These are phyloP conservation scores for Lithophane leautieri DNA, from an alignment of 2,888 invertebrate genomes.

Conservation along the genomic window DNA sequence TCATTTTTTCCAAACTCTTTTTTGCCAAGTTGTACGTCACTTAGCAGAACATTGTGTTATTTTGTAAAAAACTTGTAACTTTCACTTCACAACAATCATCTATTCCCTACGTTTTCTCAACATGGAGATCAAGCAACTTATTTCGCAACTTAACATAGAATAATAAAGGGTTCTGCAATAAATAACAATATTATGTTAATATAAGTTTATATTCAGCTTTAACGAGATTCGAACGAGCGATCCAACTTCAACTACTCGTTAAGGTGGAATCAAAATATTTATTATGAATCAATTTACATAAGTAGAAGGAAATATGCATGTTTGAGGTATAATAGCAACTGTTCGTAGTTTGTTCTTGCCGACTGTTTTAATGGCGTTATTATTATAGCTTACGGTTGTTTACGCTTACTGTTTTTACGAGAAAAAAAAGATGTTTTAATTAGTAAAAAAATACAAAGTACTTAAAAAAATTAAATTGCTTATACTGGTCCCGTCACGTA, in stretches of 20 bases:
- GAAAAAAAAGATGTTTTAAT: not conserved
- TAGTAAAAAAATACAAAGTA: not conserved
- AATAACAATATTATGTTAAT: conserved; percentile 88
- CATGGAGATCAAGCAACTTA: conserved; percentile 65
- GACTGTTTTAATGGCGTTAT: conserved; percentile 54
- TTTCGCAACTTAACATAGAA: conserved; percentile 71
- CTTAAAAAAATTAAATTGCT: no score
- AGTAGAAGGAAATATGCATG: conserved; percentile 83
- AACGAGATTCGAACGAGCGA: conserved; percentile 84
- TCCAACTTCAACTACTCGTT: conserved; percentile 85
- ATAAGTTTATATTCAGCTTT: conserved; percentile 81
- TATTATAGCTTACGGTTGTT: conserved; percentile 32
- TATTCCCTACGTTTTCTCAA: conserved; percentile 25
- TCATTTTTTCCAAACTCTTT: no score
- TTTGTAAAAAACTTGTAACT: conserved; percentile 14
- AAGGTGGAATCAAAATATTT: conserved; percentile 88
- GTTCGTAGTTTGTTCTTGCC: conserved; percentile 61
- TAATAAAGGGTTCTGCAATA: conserved; percentile 79
- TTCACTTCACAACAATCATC: conserved; percentile 17
- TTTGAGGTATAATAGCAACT: conserved; percentile 68
- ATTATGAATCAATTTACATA: conserved; percentile 89
- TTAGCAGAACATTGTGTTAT: not conserved
- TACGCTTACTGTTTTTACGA: conserved; percentile 20
- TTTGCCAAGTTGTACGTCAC: no score
- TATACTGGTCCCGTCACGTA: no score